phyloP scores from a whole-genome alignment of 1,140 invertebrate genomes.

The Brachionus paranguensis region DNA sequence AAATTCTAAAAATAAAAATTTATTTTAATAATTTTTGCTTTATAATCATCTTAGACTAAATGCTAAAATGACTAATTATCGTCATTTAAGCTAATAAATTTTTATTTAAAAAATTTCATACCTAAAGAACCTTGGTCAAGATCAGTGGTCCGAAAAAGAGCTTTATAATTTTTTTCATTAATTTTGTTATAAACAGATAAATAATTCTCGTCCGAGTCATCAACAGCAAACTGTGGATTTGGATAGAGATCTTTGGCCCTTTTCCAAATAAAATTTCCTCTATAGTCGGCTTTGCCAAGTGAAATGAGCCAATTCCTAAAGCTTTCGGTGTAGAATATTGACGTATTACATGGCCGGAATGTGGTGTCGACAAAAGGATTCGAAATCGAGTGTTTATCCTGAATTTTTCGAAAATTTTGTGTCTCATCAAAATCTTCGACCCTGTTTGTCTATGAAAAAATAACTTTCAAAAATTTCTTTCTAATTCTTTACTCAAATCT shows the following conservation, averaged over 20 bases:
- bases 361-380: slow-evolving; percentile 3
- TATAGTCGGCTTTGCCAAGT: not conserved
- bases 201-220: not conserved
- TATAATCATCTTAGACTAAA: not conserved
- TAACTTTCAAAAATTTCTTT: not conserved
- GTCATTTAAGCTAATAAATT: not conserved
- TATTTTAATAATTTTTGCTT: no score
- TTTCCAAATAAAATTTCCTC: not conserved
- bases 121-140: slow-evolving; percentile 35
- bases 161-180: slow-evolving; percentile 35
- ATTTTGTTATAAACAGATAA: slow-evolving; percentile 5
- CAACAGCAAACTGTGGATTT: slow-evolving; percentile 34
- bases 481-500: not conserved
- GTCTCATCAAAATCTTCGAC: slow-evolving; percentile 4
- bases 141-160: slow-evolving; percentile 23
- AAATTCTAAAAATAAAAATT: no score
- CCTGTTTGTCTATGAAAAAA: not conserved
- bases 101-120: not conserved
- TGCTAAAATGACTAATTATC: not conserved
- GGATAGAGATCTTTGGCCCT: slow-evolving; percentile 13
- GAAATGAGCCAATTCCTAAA: slow-evolving; percentile 11
- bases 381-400: not conserved
- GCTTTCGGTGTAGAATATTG: not conserved
- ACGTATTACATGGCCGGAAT: not conserved
- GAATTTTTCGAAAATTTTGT: slow-evolving; percentile 28